These are phyloP conservation scores for Delphinapterus leucas DNA, from an alignment of 2,113 vertebrate genomes.

Conservation along the genomic window DNA sequence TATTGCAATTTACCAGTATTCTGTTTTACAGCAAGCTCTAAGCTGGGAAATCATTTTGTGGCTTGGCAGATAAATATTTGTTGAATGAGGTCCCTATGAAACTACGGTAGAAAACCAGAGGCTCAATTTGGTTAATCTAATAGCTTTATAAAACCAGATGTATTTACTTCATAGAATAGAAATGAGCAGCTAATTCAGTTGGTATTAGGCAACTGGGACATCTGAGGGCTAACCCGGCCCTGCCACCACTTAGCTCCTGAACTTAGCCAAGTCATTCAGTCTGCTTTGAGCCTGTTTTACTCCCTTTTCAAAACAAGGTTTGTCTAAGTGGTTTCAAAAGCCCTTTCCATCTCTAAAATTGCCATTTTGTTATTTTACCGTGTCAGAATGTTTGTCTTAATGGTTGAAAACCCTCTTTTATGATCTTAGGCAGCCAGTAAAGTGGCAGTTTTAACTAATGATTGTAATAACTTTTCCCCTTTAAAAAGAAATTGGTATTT, in stretches of 20 bases:
- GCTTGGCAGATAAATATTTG: slow-evolving; percentile 1
- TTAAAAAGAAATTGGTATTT: not conserved
- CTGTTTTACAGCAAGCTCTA: not conserved
- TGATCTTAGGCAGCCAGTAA: not conserved
- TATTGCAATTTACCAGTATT: not conserved
- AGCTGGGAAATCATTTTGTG: not conserved
- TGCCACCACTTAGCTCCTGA: not conserved
- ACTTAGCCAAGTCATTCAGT: not conserved
- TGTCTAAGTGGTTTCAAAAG: not conserved
- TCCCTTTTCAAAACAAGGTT: not conserved
- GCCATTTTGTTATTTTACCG: not conserved
- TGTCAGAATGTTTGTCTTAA: not conserved
- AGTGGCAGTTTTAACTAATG: not conserved
- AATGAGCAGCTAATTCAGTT: not conserved
- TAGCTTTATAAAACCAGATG: not conserved
- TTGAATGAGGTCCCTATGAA: not conserved
- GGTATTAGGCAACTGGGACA: not conserved
- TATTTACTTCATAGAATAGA: not conserved
- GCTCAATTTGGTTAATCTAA: not conserved
- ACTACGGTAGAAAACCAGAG: not conserved
- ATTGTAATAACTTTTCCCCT: not conserved
- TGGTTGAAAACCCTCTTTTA: not conserved
- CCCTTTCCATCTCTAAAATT: not conserved
- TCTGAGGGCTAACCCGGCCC: not conserved
- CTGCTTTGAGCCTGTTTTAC: not conserved